phyloP scores from a whole-genome alignment of 2,797 vertebrate genomes.

The Botia almorhae region DNA sequence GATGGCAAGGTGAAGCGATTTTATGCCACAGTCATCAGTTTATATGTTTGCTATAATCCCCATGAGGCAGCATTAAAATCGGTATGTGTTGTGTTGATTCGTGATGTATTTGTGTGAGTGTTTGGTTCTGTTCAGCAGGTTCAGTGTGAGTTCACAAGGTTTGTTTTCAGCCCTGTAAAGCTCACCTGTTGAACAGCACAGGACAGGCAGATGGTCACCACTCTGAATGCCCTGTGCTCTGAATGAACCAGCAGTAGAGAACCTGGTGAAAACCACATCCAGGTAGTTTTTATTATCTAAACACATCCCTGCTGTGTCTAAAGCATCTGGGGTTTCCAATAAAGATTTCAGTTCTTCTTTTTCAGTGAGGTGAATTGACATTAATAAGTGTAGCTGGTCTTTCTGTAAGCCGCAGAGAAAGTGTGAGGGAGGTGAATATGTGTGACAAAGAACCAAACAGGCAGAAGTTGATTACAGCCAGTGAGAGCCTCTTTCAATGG shows the following conservation, averaged over 20 bases:
- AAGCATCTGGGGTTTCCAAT: too few relatives aligned
- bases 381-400: too few relatives aligned
- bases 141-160: background rate
- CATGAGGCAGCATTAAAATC: background rate
- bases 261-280: too few relatives aligned
- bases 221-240: too few relatives aligned
- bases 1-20: background rate
- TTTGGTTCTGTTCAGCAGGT: too few relatives aligned
- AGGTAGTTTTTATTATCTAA: too few relatives aligned
- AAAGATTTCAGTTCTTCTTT: too few relatives aligned
- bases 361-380: too few relatives aligned
- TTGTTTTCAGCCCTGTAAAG: background rate
- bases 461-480: background rate
- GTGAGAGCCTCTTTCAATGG: too few relatives aligned
- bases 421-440: background rate
- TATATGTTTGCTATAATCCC: background rate
- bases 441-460: background rate
- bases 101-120: background rate
- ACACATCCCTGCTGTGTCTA: too few relatives aligned
- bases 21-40: background rate
- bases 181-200: background rate
- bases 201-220: background rate
- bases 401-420: too few relatives aligned
- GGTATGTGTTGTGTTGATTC: background rate
- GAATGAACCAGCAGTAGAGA: too few relatives aligned